phyloP scores from a whole-genome alignment of 2,797 vertebrate genomes.

The Karalla daura region DNA sequence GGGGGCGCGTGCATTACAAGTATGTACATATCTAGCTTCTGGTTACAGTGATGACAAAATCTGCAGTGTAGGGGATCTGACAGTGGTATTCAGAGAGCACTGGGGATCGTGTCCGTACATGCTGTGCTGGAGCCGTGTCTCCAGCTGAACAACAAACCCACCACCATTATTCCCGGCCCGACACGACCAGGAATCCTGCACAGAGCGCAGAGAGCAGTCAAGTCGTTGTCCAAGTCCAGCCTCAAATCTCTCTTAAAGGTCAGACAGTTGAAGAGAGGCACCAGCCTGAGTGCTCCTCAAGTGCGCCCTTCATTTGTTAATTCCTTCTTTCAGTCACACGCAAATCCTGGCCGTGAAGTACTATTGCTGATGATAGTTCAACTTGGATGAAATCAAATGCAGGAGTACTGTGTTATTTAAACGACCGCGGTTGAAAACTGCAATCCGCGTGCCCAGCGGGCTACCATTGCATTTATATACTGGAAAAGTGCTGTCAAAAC shows the following conservation, averaged over 20 bases:
- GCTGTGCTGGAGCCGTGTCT: constrained; percentile 34
- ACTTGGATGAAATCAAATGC: no score
- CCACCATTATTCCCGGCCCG: constrained; percentile 1
- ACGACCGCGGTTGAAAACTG: no score
- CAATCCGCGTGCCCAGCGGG: no score
- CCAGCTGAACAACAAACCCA: constrained; percentile 41
- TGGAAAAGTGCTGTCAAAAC: no score
- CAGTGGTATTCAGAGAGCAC: constrained; percentile 58
- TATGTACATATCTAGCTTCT: constrained; percentile 68
- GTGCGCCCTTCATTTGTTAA: no score
- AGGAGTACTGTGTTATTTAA: no score
- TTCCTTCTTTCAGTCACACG: no score
- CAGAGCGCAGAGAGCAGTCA: neutral
- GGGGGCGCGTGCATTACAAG: constrained; percentile 48
- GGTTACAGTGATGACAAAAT: constrained; percentile 62
- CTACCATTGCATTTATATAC: no score
- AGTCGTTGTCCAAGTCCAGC: neutral
- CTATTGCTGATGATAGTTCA: no score
- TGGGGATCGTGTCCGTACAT: constrained; percentile 52
- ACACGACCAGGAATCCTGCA: constrained; percentile 11
- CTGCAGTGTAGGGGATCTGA: constrained; percentile 48
- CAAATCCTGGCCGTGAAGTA: no score
- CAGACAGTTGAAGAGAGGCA: neutral
- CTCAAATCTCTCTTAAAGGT: neutral
- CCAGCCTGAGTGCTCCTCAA: no score